Evolutionary conservation across 2,888 invertebrate genomes (phyloP).

Genomic region (Cerastoderma edule): DNA sequence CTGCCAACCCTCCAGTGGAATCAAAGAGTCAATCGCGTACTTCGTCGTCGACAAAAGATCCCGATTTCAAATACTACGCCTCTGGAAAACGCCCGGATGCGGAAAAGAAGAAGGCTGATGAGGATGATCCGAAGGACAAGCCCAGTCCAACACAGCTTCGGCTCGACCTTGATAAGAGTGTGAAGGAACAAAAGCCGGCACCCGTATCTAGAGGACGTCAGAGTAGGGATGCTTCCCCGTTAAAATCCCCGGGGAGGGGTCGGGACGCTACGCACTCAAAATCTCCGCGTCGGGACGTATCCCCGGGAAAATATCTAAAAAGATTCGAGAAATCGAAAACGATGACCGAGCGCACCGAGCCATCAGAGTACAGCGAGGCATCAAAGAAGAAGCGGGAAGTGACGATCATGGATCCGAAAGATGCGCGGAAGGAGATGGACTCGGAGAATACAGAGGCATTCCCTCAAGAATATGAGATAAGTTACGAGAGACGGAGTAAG

Average conservation of each 20-base stretch:
- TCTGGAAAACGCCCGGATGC: constrained; percentile 15
- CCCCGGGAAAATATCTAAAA: constrained; percentile 27
- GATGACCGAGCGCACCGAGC: constrained; percentile 9
- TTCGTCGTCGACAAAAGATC: constrained; percentile 9
- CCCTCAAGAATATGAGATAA: constrained; percentile 40
- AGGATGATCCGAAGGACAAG: neutral
- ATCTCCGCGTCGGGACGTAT: neutral
- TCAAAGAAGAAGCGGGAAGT: constrained; percentile 51
- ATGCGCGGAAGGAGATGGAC: constrained; percentile 18
- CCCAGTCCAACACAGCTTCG: constrained; percentile 13
- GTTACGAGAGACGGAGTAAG: constrained; percentile 29
- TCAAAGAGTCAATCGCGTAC: neutral
- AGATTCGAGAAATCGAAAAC: constrained; percentile 18
- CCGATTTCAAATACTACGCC: constrained; percentile 46
- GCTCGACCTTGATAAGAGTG: constrained; percentile 37
- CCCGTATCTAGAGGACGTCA: neutral
- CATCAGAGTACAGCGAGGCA: constrained; percentile 22
- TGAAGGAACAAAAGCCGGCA: constrained; percentile 34
- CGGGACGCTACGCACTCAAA: constrained; percentile 1
- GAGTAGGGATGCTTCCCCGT: constrained; percentile 11
- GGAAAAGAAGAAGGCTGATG: neutral
- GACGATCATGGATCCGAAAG: constrained; percentile 54
- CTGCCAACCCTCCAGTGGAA: constrained; percentile 27
- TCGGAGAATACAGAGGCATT: constrained; percentile 32
- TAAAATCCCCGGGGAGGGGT: constrained; percentile 13